A percentile compares a stretch with the other conserved stretches of the same genome.
These are phyloP conservation scores for Sternarchorhynchus goeldii DNA, from an alignment of 2,797 vertebrate species.

Conservation along the genomic window DNA sequence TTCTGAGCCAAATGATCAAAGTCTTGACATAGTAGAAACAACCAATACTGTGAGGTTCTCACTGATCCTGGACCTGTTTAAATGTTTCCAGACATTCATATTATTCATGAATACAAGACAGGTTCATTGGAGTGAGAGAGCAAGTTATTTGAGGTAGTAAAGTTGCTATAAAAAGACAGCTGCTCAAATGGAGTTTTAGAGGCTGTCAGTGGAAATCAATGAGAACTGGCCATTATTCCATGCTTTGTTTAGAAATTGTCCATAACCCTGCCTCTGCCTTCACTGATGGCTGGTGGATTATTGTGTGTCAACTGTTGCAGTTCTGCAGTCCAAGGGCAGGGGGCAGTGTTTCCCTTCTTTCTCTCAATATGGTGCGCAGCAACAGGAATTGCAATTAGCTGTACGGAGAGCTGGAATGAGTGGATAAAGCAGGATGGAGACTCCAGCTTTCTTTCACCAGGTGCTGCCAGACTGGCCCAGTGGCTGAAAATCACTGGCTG, in stretches of 20 bases:
- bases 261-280: neutral
- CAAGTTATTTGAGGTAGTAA: neutral
- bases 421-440: conserved; percentile 64
- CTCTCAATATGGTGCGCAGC: conserved; percentile 50
- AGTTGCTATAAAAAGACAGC: neutral
- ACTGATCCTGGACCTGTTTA: neutral
- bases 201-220: neutral
- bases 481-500: conserved; percentile 71
- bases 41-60: neutral
- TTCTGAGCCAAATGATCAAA: neutral
- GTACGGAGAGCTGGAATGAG: conserved; percentile 64
- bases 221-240: neutral
- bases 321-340: conserved; percentile 55
- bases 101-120: neutral
- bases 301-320: neutral
- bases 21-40: neutral
- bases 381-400: conserved; percentile 70
- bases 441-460: conserved; percentile 66
- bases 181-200: neutral
- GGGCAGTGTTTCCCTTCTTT: conserved; percentile 73
- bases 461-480: conserved; percentile 41
- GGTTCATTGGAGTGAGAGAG: neutral
- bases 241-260: conserved; percentile 12
- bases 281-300: neutral
- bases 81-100: neutral